These are phyloP conservation scores for Erebia epiphron DNA, from an alignment of 2,888 invertebrate species.

Conservation along the genomic window DNA sequence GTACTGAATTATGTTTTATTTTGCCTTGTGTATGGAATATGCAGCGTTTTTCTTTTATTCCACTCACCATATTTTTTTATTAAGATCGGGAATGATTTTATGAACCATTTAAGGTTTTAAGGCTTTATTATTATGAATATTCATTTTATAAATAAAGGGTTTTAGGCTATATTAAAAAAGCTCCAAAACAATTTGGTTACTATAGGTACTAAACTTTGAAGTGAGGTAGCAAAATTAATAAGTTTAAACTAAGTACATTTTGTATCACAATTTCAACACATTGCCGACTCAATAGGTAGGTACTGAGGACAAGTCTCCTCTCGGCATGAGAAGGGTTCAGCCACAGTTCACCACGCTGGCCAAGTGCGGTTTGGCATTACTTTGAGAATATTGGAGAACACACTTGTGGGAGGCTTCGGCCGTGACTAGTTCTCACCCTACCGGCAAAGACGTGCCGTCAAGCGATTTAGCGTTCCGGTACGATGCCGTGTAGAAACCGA, in stretches of 20 bases:
- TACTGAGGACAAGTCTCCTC: no score
- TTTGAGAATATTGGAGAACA: no score
- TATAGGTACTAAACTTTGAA: neutral
- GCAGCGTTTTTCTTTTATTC: conserved; percentile 18
- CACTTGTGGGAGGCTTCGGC: no score
- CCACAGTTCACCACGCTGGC: no score
- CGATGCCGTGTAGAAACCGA: no score
- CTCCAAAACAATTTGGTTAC: neutral
- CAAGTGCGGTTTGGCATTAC: no score
- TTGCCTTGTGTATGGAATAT: conserved; percentile 15
- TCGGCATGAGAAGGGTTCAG: no score
- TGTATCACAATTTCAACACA: neutral
- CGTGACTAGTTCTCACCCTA: no score
- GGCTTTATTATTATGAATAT: neutral
- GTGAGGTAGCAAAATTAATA: neutral
- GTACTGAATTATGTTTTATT: conserved; percentile 33
- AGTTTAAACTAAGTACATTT: neutral
- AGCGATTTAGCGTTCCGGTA: no score
- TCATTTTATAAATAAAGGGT: neutral
- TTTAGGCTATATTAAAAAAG: neutral
- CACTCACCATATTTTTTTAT: conserved; percentile 11
- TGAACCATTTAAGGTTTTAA: neutral
- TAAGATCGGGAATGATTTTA: conserved; percentile 11
- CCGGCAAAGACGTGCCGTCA: no score
- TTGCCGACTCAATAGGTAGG: neutral